These are phyloP conservation scores for Phylloscopus trochilus DNA, from an alignment of 2,113 vertebrate genomes.

Conservation along the genomic window DNA sequence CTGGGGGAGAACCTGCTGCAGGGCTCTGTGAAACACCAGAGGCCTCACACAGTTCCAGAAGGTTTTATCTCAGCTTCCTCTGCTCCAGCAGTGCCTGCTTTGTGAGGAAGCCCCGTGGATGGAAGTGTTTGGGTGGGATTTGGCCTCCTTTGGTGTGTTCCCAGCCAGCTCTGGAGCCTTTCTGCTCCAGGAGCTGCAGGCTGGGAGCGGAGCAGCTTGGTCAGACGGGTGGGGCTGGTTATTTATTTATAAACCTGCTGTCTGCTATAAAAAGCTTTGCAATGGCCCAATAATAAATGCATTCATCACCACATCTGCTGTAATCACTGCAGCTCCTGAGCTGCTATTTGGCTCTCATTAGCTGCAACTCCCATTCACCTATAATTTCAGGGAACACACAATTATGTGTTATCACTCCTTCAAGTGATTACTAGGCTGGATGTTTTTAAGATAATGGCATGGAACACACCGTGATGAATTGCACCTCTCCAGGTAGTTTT, in stretches of 20 bases:
- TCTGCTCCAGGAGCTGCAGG: not conserved
- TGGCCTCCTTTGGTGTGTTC: not conserved
- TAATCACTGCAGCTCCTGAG: slow-evolving; percentile 73
- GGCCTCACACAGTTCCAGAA: rapidly evolving
- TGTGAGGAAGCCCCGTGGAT: rapidly evolving
- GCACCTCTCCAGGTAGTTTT: slow-evolving; percentile 66
- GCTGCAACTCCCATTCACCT: slow-evolving; percentile 78
- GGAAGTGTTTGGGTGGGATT: not conserved
- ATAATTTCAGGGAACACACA: slow-evolving; percentile 78
- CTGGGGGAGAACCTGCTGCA: not conserved
- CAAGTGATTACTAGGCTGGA: slow-evolving; percentile 78
- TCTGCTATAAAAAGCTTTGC: slow-evolving; percentile 69
- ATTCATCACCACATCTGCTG: slow-evolving; percentile 72
- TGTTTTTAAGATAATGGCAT: slow-evolving; percentile 76
- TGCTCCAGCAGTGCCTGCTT: rapidly evolving
- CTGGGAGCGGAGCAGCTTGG: not conserved
- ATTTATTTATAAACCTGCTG: slow-evolving; percentile 57
- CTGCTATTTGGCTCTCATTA: slow-evolving; percentile 75
- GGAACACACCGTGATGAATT: slow-evolving; percentile 73
- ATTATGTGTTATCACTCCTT: slow-evolving; percentile 81
- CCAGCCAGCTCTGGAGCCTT: not conserved
- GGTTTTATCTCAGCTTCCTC: rapidly evolving
- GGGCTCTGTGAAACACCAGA: not conserved
- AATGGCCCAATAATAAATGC: slow-evolving; percentile 69
- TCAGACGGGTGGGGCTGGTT: not conserved